Evolutionary conservation across 2,888 invertebrate species (phyloP), one percentile per base, ranked within the genome.

Genomic region (Zelleria hepariella): DNA sequence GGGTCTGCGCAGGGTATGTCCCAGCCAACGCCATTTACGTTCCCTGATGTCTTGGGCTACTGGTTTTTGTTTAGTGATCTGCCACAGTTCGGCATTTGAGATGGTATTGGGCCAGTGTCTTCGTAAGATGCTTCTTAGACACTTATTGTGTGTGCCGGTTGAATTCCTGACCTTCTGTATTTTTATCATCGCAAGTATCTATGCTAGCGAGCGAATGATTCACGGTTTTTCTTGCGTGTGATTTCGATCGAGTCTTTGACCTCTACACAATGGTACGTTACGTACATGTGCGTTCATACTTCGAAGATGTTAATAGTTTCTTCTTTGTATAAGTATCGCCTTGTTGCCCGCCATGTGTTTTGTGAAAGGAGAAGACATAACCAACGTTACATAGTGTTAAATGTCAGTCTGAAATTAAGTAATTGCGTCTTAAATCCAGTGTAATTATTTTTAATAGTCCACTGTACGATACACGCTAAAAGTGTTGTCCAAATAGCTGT

Each of bases 191-290:
- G 32, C n/a, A n/a, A 42, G 42, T 42, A 42, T 15, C 32, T 10
- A 32, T n/a, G 2, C 42, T 42, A 20, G 18, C 21, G 10, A 23
- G 25, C 53, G 24, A 53, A 53, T 25, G 54, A 54, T 27, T 54
- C 54, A 54, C 26, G 25, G 24, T 26, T 26, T n/a, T 10, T 54
- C 18, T 15, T 25, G 26, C n/a, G 18, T 54, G 26, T 25, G 54
- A 54, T 54, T 42, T 54, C 54, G 26, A 54, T 26, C 24, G 27
- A n/a, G 53, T 58, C 58, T 32, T 42, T 54, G 60, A 60, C 51
- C 58, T 58, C n/a, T 20, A 23, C n/a, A 58, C 58, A 52, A 58
- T 58, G 58, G 58, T 42, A 20, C 10, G 23, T 15, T 2, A 42
- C n/a, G n/a, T n/a, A n/a, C n/a, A n/a, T n/a, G n/a, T n/a, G n/a